A percentile compares a stretch with the other conserved stretches of the same genome.
These are phyloP conservation scores for Adoxophyes honmai DNA, from an alignment of 1,140 invertebrate species.

Conservation along the genomic window DNA sequence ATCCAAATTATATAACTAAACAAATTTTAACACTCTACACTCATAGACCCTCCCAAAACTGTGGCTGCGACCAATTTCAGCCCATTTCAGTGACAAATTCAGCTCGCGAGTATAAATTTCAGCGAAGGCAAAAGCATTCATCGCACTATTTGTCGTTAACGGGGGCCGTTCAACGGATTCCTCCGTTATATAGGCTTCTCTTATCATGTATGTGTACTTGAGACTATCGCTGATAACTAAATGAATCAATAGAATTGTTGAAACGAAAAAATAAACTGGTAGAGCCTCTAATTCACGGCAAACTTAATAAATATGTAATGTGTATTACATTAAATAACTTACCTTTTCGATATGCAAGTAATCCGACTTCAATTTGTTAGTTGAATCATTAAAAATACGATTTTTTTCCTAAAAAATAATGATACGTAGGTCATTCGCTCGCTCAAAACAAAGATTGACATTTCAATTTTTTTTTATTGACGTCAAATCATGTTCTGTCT, in stretches of 20 bases:
- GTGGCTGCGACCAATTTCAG: constrained; percentile 14
- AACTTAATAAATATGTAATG: not conserved
- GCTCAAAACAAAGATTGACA: constrained; percentile 12
- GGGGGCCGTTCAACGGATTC: constrained; percentile 51
- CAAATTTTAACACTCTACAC: constrained; percentile 43
- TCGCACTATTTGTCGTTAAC: constrained; percentile 45
- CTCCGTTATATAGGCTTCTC: constrained; percentile 64
- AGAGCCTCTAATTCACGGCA: not conserved
- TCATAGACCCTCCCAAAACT: constrained; percentile 46
- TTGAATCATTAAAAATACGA: not conserved
- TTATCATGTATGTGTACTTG: constrained; percentile 54
- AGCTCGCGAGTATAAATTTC: constrained; percentile 27
- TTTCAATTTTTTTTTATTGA: not conserved
- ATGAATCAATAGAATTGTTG: constrained; percentile 21
- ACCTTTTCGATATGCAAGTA: not conserved
- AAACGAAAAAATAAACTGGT: not conserved
- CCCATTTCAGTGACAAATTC: constrained; percentile 4
- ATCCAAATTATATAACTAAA: constrained; percentile 17
- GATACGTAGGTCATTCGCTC: not conserved
- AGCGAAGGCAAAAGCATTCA: constrained; percentile 34
- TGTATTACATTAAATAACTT: not conserved
- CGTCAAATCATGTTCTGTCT: not conserved
- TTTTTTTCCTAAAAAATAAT: not conserved
- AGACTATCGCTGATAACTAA: constrained; percentile 42
- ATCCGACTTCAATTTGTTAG: too few relatives aligned